Evolutionary conservation across 2,113 vertebrate genomes (phyloP).

Genomic region (Trematocara unimaculatum): DNA sequence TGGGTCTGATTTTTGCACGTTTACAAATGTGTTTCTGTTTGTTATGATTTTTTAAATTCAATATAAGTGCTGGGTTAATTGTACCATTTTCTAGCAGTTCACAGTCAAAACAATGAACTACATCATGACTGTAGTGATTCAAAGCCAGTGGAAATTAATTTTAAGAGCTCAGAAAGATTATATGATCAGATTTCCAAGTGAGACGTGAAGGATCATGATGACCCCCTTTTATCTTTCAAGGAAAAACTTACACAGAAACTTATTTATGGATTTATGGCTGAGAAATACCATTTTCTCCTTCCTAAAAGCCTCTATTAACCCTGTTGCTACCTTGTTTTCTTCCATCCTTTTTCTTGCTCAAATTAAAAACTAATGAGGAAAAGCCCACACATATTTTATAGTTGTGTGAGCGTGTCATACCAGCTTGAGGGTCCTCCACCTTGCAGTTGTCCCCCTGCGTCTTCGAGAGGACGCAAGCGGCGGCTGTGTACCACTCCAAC

Average conservation of each 20-base stretch:
- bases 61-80: not conserved
- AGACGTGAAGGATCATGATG: not conserved
- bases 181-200: not conserved
- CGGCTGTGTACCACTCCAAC: slow-evolving; percentile 88
- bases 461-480: slow-evolving; percentile 86
- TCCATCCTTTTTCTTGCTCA: not conserved
- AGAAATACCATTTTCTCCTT: not conserved
- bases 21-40: not conserved
- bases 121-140: not conserved
- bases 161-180: not conserved
- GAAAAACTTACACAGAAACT: not conserved
- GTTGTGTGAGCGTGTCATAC: slow-evolving; percentile 56
- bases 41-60: not conserved
- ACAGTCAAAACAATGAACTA: not conserved
- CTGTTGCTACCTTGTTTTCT: not conserved
- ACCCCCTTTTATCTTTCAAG: not conserved
- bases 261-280: not conserved
- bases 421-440: slow-evolving; percentile 84
- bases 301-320: not conserved
- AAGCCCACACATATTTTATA: not conserved
- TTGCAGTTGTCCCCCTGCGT: slow-evolving; percentile 82
- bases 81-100: not conserved
- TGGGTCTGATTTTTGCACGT: not conserved
- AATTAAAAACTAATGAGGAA: not conserved
- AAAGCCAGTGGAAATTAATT: not conserved